A percentile compares a stretch with the other conserved stretches of the same genome.
Evolutionary conservation across 53 echinoderm and acorn worm species (phyloP).

Genomic region (Arbacia lixula): DNA sequence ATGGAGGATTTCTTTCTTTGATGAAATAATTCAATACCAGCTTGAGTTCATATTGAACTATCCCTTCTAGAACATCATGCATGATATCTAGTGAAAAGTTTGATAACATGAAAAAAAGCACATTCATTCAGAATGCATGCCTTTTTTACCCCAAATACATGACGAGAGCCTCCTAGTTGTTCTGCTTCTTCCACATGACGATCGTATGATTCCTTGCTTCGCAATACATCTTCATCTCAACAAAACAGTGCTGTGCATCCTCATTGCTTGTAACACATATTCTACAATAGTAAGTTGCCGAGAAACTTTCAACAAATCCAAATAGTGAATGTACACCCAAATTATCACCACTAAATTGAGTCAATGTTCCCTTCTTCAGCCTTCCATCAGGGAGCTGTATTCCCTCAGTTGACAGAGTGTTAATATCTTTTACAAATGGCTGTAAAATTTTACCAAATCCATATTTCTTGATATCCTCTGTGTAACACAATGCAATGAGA

Average conservation of each 20-base stretch:
- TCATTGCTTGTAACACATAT: constrained; percentile 20
- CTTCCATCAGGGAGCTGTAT: constrained; percentile 18
- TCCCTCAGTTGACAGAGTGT: constrained; percentile 15
- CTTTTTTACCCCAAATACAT: constrained; percentile 22
- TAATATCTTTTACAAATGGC: too few relatives aligned
- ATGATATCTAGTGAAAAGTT: too few relatives aligned
- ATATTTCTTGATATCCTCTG: too few relatives aligned
- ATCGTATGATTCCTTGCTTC: constrained; percentile 3
- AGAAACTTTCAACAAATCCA: constrained; percentile 28
- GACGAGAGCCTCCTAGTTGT: constrained; percentile 1
- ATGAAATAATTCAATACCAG: not conserved
- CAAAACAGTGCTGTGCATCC: constrained; percentile 28
- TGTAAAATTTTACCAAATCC: constrained; percentile 19
- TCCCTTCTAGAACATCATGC: too few relatives aligned
- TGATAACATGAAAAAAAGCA: constrained; percentile 15
- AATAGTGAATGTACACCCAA: too few relatives aligned
- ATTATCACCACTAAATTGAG: constrained; percentile 22
- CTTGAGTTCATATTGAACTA: not conserved
- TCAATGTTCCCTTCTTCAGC: not conserved
- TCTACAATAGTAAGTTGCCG: constrained; percentile 14
- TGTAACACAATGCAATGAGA: too few relatives aligned
- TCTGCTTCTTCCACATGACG: constrained; percentile 29
- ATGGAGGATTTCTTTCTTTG: not conserved
- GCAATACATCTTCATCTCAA: constrained; percentile 6
- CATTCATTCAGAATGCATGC: constrained; percentile 12